Evolutionary conservation across 1,140 invertebrate genomes (phyloP), one percentile per base, ranked within the genome.

Genomic region (Neodiprion lecontei): DNA sequence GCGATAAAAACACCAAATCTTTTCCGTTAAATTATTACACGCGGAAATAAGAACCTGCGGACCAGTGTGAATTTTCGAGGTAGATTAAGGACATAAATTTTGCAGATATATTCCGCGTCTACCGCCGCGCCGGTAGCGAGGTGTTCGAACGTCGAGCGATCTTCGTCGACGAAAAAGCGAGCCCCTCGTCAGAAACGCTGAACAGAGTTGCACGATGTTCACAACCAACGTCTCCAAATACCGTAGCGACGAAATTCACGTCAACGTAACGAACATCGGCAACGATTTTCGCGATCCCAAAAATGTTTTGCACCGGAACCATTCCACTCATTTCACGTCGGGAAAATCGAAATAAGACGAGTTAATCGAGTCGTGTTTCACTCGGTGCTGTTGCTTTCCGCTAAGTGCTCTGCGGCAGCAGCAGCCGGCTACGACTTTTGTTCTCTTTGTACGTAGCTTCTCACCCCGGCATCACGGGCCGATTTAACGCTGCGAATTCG

Each of bases 21-120:
- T 23, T 69, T 23, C n/a, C 67, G 67, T 21, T 69, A 69, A 69
- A 14, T 11, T 69, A 69, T 69, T 21, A 47, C 61, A 14, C 17
- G 17, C 67, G 67, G 40, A 23, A 50, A 48, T 47, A 71, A 71
- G 14, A 71, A 71, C 21, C 12, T 40, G 70, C 28, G 5, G 28
- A 49, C 3, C 28, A 48, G 48, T 48, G 70, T 69, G 72, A 69
- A 74, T 69, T 74, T 68, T 49, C 21, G 48, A n/a, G 75, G 75
- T 76, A 76, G 75, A 76, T 76, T 76, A 74, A 74, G 75, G 74
- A 40, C 69, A 76, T 76, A 76, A 76, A 76, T 76, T 76, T 47
- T 74, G 65, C 14, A 73, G 67, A 66, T 69, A 76, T 72, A 73
- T 65, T 28, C 14, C 40, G n/a, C 12, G 23, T 72, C 72, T 23